phyloP scores from a whole-genome alignment of 2,113 vertebrate species.

The Apteryx mantelli region DNA sequence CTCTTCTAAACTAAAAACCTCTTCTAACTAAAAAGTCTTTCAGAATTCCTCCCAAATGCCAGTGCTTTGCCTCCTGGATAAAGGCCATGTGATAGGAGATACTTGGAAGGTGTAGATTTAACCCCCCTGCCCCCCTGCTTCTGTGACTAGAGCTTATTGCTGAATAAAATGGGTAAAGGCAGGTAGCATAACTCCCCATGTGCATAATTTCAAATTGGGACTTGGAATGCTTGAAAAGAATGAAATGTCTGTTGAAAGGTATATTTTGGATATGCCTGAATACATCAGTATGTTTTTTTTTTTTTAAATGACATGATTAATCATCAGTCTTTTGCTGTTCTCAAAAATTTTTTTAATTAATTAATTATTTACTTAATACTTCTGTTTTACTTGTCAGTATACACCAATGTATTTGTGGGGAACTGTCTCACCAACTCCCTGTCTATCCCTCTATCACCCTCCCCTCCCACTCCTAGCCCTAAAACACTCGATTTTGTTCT shows the following conservation, averaged over 20 bases:
- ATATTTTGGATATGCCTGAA: not conserved
- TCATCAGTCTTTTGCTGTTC: not conserved
- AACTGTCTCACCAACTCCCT: not conserved
- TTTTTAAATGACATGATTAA: no score
- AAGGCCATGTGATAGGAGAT: not conserved
- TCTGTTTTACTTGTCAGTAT: not conserved
- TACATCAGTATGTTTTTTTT: no score
- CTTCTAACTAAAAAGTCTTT: not conserved
- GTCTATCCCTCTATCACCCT: accelerated
- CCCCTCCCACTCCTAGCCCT: not conserved
- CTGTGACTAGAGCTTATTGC: not conserved
- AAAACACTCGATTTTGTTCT: not conserved
- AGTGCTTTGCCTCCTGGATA: not conserved
- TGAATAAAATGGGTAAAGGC: not conserved
- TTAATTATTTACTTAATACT: not conserved
- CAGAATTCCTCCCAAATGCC: not conserved
- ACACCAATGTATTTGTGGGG: not conserved
- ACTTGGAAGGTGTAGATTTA: not conserved
- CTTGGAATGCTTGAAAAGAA: not conserved
- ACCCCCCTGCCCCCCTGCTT: no score
- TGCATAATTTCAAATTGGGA: not conserved
- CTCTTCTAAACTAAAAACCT: not conserved
- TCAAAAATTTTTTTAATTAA: not conserved
- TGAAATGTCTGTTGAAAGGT: not conserved
- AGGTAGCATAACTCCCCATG: not conserved